These are phyloP conservation scores for Aurelia aurita complex sp. Pacific DNA, from an alignment of 30 jellyfish, hydroid and myxozoan genomes.

Conservation along the genomic window DNA sequence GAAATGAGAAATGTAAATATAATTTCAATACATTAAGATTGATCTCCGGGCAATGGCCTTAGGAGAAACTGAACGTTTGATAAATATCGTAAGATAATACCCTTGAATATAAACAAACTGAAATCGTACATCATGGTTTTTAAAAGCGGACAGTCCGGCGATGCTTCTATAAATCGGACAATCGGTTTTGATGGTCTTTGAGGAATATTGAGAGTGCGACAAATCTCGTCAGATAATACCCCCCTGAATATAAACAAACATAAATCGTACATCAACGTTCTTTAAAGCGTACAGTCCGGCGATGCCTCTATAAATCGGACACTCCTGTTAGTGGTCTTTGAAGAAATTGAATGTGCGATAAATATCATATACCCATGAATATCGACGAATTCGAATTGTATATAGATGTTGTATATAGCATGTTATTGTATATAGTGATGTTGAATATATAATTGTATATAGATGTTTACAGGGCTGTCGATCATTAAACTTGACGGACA, in stretches of 20 bases:
- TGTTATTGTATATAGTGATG: no score
- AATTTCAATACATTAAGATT: constrained; percentile 12
- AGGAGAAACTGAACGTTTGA: background rate
- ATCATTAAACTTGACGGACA: no score
- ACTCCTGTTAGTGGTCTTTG: background rate
- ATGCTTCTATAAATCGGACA: no score
- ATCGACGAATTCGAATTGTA: no score
- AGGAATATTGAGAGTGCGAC: background rate
- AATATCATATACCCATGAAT: background rate
- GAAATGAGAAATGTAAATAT: constrained; percentile 20
- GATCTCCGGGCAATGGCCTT: constrained; percentile 32
- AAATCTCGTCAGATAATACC: background rate
- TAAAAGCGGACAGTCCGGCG: no score
- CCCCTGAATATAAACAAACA: no score
- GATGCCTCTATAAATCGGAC: background rate
- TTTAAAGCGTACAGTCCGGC: no score
- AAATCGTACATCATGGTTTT: no score
- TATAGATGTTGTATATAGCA: no score
- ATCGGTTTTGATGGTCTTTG: background rate
- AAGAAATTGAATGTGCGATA: background rate
- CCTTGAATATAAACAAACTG: background rate
- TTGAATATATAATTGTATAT: no score
- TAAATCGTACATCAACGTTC: no score
- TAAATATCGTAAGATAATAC: background rate
- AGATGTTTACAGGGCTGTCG: no score